Base-by-base conservation (phyloP, 2,797 vertebrate species). In the Morus bassanus region DNA sequence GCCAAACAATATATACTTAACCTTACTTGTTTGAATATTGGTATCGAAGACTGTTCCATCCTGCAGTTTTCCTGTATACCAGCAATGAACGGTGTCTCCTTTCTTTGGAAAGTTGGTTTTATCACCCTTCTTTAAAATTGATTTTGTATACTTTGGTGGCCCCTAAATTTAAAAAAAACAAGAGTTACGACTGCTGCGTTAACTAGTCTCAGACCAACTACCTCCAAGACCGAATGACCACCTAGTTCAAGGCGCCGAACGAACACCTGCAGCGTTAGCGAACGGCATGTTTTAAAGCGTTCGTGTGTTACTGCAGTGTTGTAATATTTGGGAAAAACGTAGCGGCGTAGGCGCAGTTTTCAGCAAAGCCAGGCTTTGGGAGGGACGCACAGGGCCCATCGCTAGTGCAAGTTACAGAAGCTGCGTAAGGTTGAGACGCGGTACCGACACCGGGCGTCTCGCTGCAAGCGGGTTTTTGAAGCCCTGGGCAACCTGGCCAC, bases 11-110 rank as follows among this genome's bases (percentile, higher is more conserved):
- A 31, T 4, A 17, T 35, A 48, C 17, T 2, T 12, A 60, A 14
- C 85, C 98, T 95, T 98, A 99, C 99, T 97, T 70, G 98, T 69
- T 11, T 99, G 98, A 68, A 99, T 96, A 74, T 99, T 99, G 57
- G 98, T 99, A 93, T 99, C 99, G 25, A 99, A 99, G 73, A 99
- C 99, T 0, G 99, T 99, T 11, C 99, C 99, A 9, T 99, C 99
- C 97, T 99, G 99, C 70, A 99, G 96, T 5, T 98, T 98, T 1
- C 99, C 99, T 0, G 99, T 99, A 94, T 99, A 99, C 99, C 99
- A 99, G 98, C 99, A 99, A 80, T 99, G 98, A 85, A 99, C 99
- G 1, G 98, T 98, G 35, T 99, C 99, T 1, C 99, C 99, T 93
- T 99, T 99, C 98, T 99, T 99, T 0, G 99, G 99, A 78, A 99